A percentile compares a stretch with the other conserved stretches of the same genome.
phyloP scores from a whole-genome alignment of 1,140 invertebrate genomes.

The Cherax quadricarinatus region DNA sequence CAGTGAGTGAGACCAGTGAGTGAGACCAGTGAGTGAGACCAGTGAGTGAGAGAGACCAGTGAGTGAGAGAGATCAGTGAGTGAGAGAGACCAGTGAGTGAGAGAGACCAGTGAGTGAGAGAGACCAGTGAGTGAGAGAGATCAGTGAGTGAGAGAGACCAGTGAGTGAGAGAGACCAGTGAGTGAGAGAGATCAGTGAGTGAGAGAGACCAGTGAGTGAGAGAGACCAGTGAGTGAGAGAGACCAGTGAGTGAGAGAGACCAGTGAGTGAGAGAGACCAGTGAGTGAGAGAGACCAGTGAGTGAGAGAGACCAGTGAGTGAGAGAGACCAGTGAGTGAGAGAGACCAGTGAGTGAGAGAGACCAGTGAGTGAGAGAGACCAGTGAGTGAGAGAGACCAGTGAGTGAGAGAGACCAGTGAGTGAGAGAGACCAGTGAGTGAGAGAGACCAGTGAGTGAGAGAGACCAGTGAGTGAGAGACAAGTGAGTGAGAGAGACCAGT shows the following conservation, averaged over 20 bases:
- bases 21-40: no score
- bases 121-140: neutral
- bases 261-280: neutral
- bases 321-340: neutral
- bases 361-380: neutral
- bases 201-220: no score
- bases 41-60: neutral
- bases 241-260: no score
- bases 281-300: neutral
- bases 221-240: neutral
- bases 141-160: no score
- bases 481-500: neutral
- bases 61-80: no score
- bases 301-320: no score
- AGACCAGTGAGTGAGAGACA: conserved; percentile 12
- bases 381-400: neutral
- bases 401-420: no score
- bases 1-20: neutral
- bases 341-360: no score
- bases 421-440: neutral
- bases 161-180: neutral
- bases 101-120: no score
- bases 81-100: neutral
- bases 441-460: no score
- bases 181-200: no score